Base-by-base conservation (phyloP, 2,113 vertebrate genomes). In the Erpornis zantholeuca region DNA sequence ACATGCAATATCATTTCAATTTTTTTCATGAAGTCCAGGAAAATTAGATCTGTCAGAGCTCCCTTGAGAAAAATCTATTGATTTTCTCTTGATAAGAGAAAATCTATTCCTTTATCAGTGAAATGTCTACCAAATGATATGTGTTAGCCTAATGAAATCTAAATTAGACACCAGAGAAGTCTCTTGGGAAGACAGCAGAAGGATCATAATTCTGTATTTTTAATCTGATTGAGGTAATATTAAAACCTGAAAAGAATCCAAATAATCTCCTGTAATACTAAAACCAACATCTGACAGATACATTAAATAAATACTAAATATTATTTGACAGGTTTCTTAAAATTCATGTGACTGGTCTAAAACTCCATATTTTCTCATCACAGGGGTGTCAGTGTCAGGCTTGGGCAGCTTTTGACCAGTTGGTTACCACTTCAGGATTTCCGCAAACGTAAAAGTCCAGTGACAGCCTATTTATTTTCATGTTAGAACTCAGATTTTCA, bases 41-140 rank as follows among this genome's bases (percentile, higher is more conserved):
- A 94, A 96, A 96, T 86, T 77, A 88, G 54, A 93, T 86, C 50
- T 93, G 75, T 66, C 75, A 70, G 64, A 73, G 47, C n/a, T 92
- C 80, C 76, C 88, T 70, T 1, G 27, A 90, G 79, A 92, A 96
- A 93, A 93, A 86, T 50, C 38, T 77, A 92, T 70, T 2, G 76
- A 91, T 94, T 94, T 87, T 76, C 81, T 91, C 87, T 94, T 75
- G 81, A 94, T 73, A 95, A 70, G 38, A 88, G 52, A 93, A 96
- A 88, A 94, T 54, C 70, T 88, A 80, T 92, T 91, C 22, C 81
- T 76, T 93, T 94, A 88, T 86, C 86, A 83, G 76, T 75, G 42
- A 75, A 95, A 94, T 47, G 42, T 86, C 88, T 94, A 93, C 92
- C 94, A 95, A 96, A 94, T 83, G 63, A 66, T 70, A 82, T 76